Conservation (phyloP, 1,140 invertebrate genomes). For the Daktulosphaira vitifoliae region DNA sequence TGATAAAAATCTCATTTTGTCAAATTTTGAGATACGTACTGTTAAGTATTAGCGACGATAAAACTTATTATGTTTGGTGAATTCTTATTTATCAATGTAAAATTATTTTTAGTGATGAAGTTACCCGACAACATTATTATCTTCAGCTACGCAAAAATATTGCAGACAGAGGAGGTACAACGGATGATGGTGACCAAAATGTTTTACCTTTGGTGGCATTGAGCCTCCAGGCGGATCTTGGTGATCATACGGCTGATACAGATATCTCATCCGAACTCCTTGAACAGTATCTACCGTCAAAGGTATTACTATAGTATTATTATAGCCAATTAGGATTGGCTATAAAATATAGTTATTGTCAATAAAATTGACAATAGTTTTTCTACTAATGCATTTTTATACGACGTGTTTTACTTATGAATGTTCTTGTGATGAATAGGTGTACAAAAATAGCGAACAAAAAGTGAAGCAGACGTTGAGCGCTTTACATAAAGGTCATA, state of each 20-base stretch:
- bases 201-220: slow-evolving; percentile 73
- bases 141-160: slow-evolving; percentile 82
- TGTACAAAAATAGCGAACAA: slow-evolving; percentile 45
- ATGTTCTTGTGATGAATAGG: slow-evolving; percentile 42
- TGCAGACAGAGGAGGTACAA: slow-evolving; percentile 52
- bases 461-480: slow-evolving; percentile 52
- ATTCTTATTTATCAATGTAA: no score
- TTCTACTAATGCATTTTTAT: no score
- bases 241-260: slow-evolving; percentile 51
- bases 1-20: no score
- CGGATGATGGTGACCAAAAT: slow-evolving; percentile 57
- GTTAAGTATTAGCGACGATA: no score
- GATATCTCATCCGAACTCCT: slow-evolving; percentile 20
- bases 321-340: no score
- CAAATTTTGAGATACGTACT: no score
- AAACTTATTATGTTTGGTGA: no score
- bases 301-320: no score
- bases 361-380: background rate
- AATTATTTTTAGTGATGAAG: slow-evolving; percentile 85
- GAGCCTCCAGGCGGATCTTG: slow-evolving; percentile 83
- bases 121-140: slow-evolving; percentile 85
- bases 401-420: no score
- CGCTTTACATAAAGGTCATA: slow-evolving; percentile 61
- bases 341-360: no score
- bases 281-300: slow-evolving; percentile 6